phyloP scores from a whole-genome alignment of 2,797 vertebrate genomes.

The Gymnothorax reevesii region DNA sequence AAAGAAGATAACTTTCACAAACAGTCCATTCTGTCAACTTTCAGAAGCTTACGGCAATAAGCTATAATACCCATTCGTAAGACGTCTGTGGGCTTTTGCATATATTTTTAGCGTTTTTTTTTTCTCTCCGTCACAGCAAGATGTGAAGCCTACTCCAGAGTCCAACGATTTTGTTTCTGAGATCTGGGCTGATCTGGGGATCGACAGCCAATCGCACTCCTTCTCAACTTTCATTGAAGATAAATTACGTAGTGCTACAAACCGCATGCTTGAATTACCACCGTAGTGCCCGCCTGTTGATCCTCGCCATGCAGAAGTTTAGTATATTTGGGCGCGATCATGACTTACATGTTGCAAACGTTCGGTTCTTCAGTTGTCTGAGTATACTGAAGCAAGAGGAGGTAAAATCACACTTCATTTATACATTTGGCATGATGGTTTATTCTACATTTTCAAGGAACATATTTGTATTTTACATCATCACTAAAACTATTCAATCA shows the following conservation, averaged over 20 bases:
- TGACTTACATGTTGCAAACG: not conserved
- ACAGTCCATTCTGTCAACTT: not conserved
- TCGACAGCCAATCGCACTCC: slow-evolving; percentile 61
- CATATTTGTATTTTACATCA: not conserved
- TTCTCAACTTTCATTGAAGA: slow-evolving; percentile 71
- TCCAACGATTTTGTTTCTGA: slow-evolving; percentile 54
- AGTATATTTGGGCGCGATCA: not conserved
- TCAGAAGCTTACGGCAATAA: not conserved
- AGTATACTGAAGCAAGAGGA: not conserved
- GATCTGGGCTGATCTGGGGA: slow-evolving; percentile 53
- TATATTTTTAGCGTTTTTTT: slow-evolving; percentile 22
- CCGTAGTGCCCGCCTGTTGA: not conserved
- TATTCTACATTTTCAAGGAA: not conserved
- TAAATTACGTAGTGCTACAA: slow-evolving; percentile 64
- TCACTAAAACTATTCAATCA: not conserved
- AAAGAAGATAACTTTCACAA: slow-evolving; percentile 18
- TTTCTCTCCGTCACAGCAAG: slow-evolving; percentile 21
- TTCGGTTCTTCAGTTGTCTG: not conserved
- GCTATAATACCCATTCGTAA: not conserved
- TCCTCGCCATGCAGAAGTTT: not conserved
- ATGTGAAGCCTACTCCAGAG: slow-evolving; percentile 36
- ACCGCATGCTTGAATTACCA: not conserved
- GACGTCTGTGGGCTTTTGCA: not conserved
- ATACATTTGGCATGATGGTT: not conserved
- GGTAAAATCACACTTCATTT: not conserved